Percentiles rank a stretch among this genome's conserved stretches.
Conservation (phyloP, 2,797 vertebrate genomes). For the Thunnus albacares region DNA sequence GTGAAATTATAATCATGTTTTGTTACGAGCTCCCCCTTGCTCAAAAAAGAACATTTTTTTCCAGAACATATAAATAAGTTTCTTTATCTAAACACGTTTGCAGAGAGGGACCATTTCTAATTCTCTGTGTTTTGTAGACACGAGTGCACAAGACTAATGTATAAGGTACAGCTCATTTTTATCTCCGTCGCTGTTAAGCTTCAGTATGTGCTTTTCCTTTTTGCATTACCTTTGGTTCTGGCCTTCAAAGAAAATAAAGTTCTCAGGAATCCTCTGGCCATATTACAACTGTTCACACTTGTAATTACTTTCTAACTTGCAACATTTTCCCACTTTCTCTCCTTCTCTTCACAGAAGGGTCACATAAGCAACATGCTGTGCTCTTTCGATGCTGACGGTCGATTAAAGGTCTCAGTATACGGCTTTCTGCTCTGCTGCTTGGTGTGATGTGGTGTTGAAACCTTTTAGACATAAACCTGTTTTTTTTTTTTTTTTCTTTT, state of each 20-base stretch:
- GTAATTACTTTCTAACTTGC: slow-evolving; percentile 31
- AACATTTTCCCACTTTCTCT: slow-evolving; percentile 30
- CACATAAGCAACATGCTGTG: slow-evolving; percentile 74
- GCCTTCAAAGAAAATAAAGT: not conserved
- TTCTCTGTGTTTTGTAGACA: slow-evolving; percentile 11
- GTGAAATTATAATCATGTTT: too few species aligned
- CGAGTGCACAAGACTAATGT: not conserved
- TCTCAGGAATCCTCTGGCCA: not conserved
- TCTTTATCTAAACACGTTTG: slow-evolving; percentile 19
- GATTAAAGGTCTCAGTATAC: slow-evolving; percentile 77
- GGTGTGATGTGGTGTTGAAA: slow-evolving; percentile 46
- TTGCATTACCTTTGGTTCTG: not conserved
- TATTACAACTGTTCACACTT: not conserved
- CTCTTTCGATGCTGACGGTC: slow-evolving; percentile 74
- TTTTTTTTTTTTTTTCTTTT: not conserved
- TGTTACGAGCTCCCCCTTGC: not conserved
- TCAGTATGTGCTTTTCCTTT: not conserved
- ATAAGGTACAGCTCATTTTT: slow-evolving; percentile 2
- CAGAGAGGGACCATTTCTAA: slow-evolving; percentile 12
- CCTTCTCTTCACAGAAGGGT: slow-evolving; percentile 76
- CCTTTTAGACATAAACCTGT: slow-evolving; percentile 18
- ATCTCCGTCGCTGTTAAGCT: not conserved
- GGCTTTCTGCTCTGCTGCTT: slow-evolving; percentile 53
- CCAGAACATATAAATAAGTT: not conserved
- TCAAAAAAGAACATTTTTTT: not conserved